These are phyloP conservation scores for Zoanthus sociatus DNA, from an alignment of 92 coral and sea anemone genomes.

Conservation along the genomic window DNA sequence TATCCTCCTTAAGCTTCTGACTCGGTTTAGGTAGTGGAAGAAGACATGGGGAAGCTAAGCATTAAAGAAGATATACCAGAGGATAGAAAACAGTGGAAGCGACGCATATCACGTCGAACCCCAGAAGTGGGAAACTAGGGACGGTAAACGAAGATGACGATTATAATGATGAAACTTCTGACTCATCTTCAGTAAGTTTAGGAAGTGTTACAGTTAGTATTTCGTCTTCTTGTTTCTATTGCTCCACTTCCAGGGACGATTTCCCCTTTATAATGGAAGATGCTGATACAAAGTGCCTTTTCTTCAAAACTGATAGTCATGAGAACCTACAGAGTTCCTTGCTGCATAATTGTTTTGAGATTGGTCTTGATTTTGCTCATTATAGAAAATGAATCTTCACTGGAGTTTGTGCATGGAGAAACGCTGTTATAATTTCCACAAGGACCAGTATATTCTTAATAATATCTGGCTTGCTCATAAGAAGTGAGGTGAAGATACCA, in stretches of 20 bases:
- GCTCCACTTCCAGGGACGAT: slow-evolving; percentile 40
- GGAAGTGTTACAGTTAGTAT: slow-evolving; percentile 23
- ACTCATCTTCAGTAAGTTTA: slow-evolving; percentile 27
- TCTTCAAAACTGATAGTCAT: too few species aligned
- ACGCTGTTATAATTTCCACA: slow-evolving; percentile 25
- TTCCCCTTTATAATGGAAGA: slow-evolving; percentile 36
- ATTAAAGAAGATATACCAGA: too few species aligned
- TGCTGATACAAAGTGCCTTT: slow-evolving; percentile 47
- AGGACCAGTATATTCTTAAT: neutral
- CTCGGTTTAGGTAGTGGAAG: too few species aligned
- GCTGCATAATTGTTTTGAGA: slow-evolving; percentile 12
- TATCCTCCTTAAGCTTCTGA: too few species aligned
- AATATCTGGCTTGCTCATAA: slow-evolving; percentile 25
- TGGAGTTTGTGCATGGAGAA: slow-evolving; percentile 33
- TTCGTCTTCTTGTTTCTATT: neutral
- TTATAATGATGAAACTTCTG: too few species aligned
- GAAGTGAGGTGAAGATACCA: too few species aligned
- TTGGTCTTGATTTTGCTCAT: neutral
- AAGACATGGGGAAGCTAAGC: too few species aligned
- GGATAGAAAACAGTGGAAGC: too few species aligned
- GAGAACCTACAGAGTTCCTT: slow-evolving; percentile 53
- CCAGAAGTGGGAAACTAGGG: too few species aligned
- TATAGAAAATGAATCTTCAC: neutral
- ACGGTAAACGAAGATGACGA: too few species aligned
- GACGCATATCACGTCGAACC: too few species aligned